phyloP scores from a whole-genome alignment of 2,888 invertebrate species.

The Ichneumoninae sp. region DNA sequence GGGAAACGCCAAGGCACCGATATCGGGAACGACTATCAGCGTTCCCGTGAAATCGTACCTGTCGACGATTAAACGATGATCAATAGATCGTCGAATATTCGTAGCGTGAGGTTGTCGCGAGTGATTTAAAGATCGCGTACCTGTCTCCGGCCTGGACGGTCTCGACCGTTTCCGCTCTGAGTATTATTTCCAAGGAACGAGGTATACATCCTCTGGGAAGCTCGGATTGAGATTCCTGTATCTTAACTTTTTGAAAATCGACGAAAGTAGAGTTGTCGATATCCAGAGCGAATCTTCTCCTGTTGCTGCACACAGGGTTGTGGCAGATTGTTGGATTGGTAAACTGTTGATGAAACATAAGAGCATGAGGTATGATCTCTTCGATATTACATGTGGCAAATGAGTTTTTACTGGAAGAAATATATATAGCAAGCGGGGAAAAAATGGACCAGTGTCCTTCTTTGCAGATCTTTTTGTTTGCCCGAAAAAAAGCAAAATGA shows the following conservation, averaged over 20 bases:
- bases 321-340: constrained; percentile 98
- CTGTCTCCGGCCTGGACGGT: constrained; percentile 94
- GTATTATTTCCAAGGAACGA: constrained; percentile 96
- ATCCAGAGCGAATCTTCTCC: constrained; percentile 95
- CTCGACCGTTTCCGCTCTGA: constrained; percentile 98
- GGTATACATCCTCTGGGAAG: constrained; percentile 98
- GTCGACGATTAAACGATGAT: background rate
- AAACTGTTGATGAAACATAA: constrained; percentile 86
- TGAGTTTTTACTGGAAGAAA: too few species aligned
- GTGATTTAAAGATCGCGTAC: constrained; percentile 72
- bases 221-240: constrained; percentile 99
- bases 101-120: background rate
- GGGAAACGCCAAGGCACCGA: constrained; percentile 93
- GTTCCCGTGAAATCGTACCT: constrained; percentile 85
- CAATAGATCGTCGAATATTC: background rate
- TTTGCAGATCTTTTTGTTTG: too few species aligned
- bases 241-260: constrained; percentile 98
- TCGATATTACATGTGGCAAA: too few species aligned
- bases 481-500: too few species aligned
- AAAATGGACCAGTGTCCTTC: too few species aligned
- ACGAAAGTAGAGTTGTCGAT: constrained; percentile 97
- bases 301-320: constrained; percentile 97
- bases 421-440: too few species aligned
- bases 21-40: constrained; percentile 98
- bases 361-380: background rate